Evolutionary conservation across 2,797 vertebrate genomes (phyloP), one percentile per base, ranked within the genome.

Genomic region (Psittacula derbiana): DNA sequence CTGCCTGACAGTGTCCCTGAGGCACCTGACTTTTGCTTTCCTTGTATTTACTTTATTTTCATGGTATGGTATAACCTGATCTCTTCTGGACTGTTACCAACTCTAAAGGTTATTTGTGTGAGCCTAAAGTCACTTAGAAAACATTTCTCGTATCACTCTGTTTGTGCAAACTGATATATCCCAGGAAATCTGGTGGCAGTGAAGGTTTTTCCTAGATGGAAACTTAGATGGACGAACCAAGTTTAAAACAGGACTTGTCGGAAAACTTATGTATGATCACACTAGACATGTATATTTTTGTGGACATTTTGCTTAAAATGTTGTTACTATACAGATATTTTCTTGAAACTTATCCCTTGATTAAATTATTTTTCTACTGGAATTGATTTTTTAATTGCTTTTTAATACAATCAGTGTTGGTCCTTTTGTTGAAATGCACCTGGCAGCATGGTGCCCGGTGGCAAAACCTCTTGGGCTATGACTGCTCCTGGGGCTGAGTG

Each of bases 281-380:
- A 66, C 94, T 94, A 92, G 80, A 96, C 80, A 53, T 96, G 83
- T 88, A 93, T 95, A 96, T 94, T 96, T 97, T 96, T 95, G 86
- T 95, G 92, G 83, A 90, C 86, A 86, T 78, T 96, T 95, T 96
- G 81, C 91, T 95, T 93, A 82, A 94, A 95, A 88, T 92, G 80
- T 93, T 96, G 84, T 88, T 96, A 96, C 79, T 95, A 92, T 95
- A 80, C 80, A 66, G 46, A 94, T 96, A 96, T 97, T 95, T 96
- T 97, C 96, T 97, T 96, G 93, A 96, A 75, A 92, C 84, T 92
- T 95, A 92, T 95, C 95, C 95, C 94, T 96, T 95, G 96, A 97
- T 96, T 92, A 96, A 97, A 95, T 95, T 97, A 95, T 93, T 96
- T 97, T 97, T 97, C 84, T 97, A 97, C 91, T 92, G 86, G 88